phyloP scores from a whole-genome alignment of 2,113 vertebrate species.

The Zapornia atra region DNA sequence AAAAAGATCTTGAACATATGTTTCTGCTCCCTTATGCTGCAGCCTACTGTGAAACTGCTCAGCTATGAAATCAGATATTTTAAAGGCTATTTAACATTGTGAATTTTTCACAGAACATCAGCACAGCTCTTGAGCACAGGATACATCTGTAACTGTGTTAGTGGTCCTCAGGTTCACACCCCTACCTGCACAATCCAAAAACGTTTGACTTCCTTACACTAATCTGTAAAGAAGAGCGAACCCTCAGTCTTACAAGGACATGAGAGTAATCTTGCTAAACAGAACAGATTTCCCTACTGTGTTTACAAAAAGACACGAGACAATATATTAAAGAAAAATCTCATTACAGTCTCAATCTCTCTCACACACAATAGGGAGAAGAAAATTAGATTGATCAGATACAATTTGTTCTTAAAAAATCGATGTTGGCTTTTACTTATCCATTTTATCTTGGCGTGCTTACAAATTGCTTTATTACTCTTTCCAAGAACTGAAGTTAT shows the following conservation, averaged over 20 bases:
- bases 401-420: not conserved
- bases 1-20: not conserved
- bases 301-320: not conserved
- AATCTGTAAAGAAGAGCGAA: not conserved
- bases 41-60: conserved; percentile 12
- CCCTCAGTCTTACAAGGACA: not conserved
- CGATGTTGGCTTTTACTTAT: not conserved
- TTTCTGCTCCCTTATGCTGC: not conserved
- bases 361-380: not conserved
- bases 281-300: not conserved
- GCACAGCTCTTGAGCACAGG: not conserved
- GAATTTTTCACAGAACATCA: conserved; percentile 8
- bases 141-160: not conserved
- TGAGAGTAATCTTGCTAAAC: not conserved
- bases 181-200: not conserved
- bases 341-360: not conserved
- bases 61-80: conserved; percentile 26
- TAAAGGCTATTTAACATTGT: conserved; percentile 31
- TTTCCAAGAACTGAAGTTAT: not conserved
- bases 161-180: not conserved
- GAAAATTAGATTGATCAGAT: not conserved
- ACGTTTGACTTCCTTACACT: not conserved
- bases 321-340: not conserved
- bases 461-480: not conserved
- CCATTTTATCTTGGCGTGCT: not conserved